These are phyloP conservation scores for Plagodis dolabraria DNA, from an alignment of 2,888 invertebrate species.

Conservation along the genomic window DNA sequence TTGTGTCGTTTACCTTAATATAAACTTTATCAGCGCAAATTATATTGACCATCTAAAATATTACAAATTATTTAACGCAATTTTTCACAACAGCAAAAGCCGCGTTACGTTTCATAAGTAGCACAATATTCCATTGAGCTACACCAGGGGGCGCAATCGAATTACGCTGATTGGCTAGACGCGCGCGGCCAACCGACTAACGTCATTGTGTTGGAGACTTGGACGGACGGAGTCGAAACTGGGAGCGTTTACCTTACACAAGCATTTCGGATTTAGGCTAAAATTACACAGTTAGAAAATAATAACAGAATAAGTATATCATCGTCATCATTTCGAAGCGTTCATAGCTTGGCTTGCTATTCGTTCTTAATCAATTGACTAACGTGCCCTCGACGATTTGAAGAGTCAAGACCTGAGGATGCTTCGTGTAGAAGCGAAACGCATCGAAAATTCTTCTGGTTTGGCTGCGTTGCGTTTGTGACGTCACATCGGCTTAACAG, in stretches of 20 bases:
- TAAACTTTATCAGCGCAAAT: no score
- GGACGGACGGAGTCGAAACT: not conserved
- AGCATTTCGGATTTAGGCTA: not conserved
- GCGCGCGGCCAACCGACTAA: conserved; percentile 31
- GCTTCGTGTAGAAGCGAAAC: no score
- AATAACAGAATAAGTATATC: not conserved
- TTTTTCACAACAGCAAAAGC: conserved; percentile 1
- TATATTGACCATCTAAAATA: no score
- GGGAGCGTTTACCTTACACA: conserved; percentile 1
- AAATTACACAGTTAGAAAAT: not conserved
- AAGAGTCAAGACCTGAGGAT: no score
- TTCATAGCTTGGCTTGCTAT: not conserved
- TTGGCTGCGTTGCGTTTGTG: no score
- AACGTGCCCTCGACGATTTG: no score
- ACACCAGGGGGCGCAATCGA: conserved; percentile 24
- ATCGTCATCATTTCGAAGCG: not conserved
- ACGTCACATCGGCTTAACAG: no score
- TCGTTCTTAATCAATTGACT: no score
- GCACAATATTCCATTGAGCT: not conserved
- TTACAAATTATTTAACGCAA: no score
- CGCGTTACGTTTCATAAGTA: not conserved
- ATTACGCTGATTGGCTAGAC: conserved; percentile 22
- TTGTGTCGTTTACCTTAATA: no score
- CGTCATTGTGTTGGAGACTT: conserved; percentile 21
- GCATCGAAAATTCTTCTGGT: no score